These are phyloP conservation scores for Malacosoma neustria DNA, from an alignment of 2,888 invertebrate genomes.

Conservation along the genomic window DNA sequence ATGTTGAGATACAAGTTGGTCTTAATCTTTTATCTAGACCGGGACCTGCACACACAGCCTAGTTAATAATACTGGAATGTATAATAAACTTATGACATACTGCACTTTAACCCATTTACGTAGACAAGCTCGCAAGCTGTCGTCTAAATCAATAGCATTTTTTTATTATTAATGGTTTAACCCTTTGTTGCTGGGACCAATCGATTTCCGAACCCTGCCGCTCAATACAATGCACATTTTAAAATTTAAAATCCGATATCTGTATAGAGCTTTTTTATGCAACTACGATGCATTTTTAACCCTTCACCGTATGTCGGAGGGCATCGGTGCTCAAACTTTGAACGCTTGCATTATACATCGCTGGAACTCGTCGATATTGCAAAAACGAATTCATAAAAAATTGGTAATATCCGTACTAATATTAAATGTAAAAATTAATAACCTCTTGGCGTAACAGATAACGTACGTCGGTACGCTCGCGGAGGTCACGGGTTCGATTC, in stretches of 20 bases:
- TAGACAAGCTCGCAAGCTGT: background rate
- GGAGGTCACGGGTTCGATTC: too few relatives aligned
- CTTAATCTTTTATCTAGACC: too few relatives aligned
- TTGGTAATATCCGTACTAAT: too few relatives aligned
- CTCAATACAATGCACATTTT: slow-evolving; percentile 73
- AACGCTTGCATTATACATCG: too few relatives aligned
- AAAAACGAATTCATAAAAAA: too few relatives aligned
- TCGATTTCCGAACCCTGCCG: slow-evolving; percentile 66
- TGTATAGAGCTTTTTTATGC: slow-evolving; percentile 61
- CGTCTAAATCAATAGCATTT: slow-evolving; percentile 19
- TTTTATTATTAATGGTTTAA: slow-evolving; percentile 68
- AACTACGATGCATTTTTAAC: slow-evolving; percentile 72
- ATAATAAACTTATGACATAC: background rate
- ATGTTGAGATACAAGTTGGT: too few relatives aligned
- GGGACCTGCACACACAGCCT: too few relatives aligned
- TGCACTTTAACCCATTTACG: background rate
- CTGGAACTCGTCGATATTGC: too few relatives aligned
- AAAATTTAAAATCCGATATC: slow-evolving; percentile 76
- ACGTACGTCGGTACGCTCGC: too few relatives aligned
- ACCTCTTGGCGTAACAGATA: too few relatives aligned
- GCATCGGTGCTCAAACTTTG: slow-evolving; percentile 36
- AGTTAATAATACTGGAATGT: too few relatives aligned
- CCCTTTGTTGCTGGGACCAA: slow-evolving; percentile 66
- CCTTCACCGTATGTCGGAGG: slow-evolving; percentile 62
- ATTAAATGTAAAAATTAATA: too few relatives aligned